Evolutionary conservation across 2,888 invertebrate genomes (phyloP).

Genomic region (Leptinotarsa juncta): DNA sequence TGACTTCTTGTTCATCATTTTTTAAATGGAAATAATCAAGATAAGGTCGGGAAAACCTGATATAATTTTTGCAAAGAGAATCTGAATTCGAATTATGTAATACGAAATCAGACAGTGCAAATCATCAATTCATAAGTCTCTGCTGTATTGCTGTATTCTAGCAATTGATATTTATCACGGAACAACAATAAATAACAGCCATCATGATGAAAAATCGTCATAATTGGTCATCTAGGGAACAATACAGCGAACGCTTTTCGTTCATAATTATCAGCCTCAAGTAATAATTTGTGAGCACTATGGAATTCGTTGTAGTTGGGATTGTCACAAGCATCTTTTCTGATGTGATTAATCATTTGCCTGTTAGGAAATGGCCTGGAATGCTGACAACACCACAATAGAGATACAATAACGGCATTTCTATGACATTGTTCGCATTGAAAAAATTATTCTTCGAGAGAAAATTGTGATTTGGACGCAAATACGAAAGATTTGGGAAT

Average conservation of each 20-base stretch:
- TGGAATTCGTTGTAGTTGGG: constrained; percentile 30
- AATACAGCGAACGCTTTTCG: constrained; percentile 20
- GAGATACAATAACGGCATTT: constrained; percentile 7
- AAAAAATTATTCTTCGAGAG: neutral
- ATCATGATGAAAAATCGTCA: constrained; percentile 31
- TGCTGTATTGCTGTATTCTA: neutral
- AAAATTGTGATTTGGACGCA: neutral
- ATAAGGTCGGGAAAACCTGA: no score
- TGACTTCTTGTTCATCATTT: no score
- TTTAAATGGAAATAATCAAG: no score
- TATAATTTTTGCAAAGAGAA: no score
- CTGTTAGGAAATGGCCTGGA: neutral
- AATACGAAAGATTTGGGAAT: no score
- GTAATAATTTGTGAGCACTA: constrained; percentile 32
- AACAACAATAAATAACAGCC: constrained; percentile 29
- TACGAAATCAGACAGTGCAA: neutral
- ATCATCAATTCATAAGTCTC: neutral
- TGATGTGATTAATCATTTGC: constrained; percentile 24
- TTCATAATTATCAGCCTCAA: constrained; percentile 31
- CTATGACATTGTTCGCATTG: neutral
- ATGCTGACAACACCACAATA: constrained; percentile 10
- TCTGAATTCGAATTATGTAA: no score
- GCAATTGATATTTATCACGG: constrained; percentile 11
- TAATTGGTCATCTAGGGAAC: constrained; percentile 25
- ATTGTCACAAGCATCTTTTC: constrained; percentile 27